A percentile compares a stretch with the other conserved stretches of the same genome.
phyloP scores from a whole-genome alignment of 1,140 invertebrate genomes.

The Chionoecetes opilio region DNA sequence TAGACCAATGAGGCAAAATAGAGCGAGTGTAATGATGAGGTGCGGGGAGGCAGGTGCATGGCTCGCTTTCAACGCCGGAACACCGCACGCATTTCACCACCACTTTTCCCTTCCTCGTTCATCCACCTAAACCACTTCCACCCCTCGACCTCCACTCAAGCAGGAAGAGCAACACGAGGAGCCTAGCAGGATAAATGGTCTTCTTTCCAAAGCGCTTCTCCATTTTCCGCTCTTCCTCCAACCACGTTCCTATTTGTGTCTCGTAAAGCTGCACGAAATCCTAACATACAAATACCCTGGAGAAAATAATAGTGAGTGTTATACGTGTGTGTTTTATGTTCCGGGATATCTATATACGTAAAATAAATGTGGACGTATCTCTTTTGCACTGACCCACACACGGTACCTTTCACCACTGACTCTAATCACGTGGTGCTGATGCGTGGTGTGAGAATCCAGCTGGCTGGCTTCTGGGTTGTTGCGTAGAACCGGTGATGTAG shows the following conservation, averaged over 20 bases:
- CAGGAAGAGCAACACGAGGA: no score
- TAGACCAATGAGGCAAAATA: not conserved
- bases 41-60: not conserved
- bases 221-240: not conserved
- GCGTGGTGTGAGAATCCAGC: not conserved
- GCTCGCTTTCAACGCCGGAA: not conserved
- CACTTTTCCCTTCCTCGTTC: not conserved
- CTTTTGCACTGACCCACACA: not conserved
- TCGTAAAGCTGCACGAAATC: no score
- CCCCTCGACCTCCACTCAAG: not conserved
- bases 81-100: not conserved
- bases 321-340: no score
- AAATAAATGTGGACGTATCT: not conserved
- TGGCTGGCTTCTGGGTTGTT: no score
- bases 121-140: not conserved
- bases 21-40: not conserved
- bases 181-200: no score
- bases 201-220: no score
- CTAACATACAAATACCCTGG: no score
- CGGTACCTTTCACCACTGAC: not conserved
- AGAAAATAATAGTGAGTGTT: no score
- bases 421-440: not conserved
- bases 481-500: no score
- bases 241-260: no score
- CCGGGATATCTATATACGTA: not conserved